Base-by-base conservation (phyloP, 1,140 invertebrate species). In the Pseudomyrmex flavicornis region DNA sequence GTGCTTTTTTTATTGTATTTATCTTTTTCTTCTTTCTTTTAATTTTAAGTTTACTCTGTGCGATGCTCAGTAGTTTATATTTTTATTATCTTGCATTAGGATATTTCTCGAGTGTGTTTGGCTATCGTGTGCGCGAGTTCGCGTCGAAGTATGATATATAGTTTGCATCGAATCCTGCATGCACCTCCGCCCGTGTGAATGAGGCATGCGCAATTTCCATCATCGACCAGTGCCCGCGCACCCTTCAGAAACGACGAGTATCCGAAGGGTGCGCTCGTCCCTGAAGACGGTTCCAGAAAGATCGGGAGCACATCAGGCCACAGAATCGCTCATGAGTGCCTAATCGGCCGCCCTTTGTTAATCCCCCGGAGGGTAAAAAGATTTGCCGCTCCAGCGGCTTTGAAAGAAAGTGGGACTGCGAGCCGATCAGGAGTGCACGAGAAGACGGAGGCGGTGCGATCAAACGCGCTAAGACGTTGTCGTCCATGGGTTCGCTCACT, bases 291-390 rank as follows among this genome's bases (percentile, higher is more conserved):
- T 90, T 88, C 86, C 83, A 85, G 75, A 54, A 83, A 85, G 80
- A 90, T 73, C 46, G 89, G 87, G 86, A 84, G 73, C 61, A 68
- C 74, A 91, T 85, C 79, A 75, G 72, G 65, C 15, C 50, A 56
- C 58, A 72, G 77, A 82, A 86, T 91, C 89, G 77, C 79, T 91
- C 88, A 91, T 91, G 92, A 91, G 89, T 91, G 91, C 92, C 92
- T 91, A 93, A 91, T 91, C 90, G 86, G n/a, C 86, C 90, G 92
- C 93, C 93, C 93, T 93, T 93, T 90, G 92, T 92, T 91, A 94
- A 93, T 93, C 92, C 89, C 88, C 90, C 85, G 80, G 89, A 92
- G 92, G 93, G 91, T 92, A 86, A 91, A 91, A 92, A 91, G 86
- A 93, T 93, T 93, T 93, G 85, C 89, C 91, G 92, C 92, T 93